phyloP scores from a whole-genome alignment of 2,888 invertebrate genomes.

The Hoplodrina ambigua region DNA sequence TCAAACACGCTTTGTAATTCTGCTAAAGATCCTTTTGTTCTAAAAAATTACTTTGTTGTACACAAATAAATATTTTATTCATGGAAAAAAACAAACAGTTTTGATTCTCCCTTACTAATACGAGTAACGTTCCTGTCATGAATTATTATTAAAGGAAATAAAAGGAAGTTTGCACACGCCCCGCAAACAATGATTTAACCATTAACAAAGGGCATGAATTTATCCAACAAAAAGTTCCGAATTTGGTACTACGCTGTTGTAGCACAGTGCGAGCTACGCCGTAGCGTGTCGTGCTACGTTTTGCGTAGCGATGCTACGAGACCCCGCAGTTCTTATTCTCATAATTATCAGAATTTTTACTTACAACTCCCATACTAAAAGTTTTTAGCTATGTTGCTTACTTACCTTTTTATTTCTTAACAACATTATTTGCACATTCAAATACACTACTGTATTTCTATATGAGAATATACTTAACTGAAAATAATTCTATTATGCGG shows the following conservation, averaged over 20 bases:
- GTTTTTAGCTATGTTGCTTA: too few relatives aligned
- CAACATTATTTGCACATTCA: background rate
- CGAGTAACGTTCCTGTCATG: background rate
- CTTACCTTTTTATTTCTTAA: background rate
- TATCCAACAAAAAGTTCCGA: background rate
- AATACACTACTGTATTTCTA: background rate
- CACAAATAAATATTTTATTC: background rate
- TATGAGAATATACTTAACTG: slow-evolving; percentile 36
- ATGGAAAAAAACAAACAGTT: background rate
- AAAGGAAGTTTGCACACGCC: background rate
- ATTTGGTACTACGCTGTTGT: background rate
- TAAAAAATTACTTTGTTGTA: background rate
- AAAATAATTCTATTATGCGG: slow-evolving; percentile 46
- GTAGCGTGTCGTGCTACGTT: slow-evolving; percentile 2
- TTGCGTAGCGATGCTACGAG: background rate
- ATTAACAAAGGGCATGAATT: background rate
- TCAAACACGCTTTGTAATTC: slow-evolving; percentile 17
- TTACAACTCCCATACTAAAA: too few relatives aligned
- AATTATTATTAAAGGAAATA: background rate
- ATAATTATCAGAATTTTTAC: too few relatives aligned
- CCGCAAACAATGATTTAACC: background rate
- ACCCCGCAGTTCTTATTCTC: background rate
- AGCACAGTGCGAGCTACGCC: slow-evolving; percentile 9
- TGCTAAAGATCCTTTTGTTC: background rate
- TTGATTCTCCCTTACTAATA: background rate